These are phyloP conservation scores for Lasioglossum morio DNA, from an alignment of 2,888 invertebrate genomes.

Conservation along the genomic window DNA sequence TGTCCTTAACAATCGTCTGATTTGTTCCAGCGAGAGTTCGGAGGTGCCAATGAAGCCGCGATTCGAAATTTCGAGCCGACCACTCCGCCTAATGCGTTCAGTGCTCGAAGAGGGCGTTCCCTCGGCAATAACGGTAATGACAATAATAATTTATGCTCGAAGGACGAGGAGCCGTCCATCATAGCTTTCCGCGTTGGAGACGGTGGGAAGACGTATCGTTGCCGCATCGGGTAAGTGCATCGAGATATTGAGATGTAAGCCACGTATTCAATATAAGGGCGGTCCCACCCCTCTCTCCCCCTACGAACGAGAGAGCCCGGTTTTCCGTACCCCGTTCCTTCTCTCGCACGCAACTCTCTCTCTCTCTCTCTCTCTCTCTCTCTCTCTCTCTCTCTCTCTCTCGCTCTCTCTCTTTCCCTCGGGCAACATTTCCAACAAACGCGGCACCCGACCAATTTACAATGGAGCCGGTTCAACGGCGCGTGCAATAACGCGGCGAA, in stretches of 20 bases:
- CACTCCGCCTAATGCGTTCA: background rate
- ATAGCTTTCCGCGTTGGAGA: constrained; percentile 3
- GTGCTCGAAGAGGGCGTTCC: background rate
- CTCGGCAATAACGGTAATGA: background rate
- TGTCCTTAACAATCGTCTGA: too few species aligned
- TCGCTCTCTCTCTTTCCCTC: constrained; percentile 23
- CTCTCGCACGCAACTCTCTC: constrained; percentile 31
- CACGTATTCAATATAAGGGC: constrained; percentile 82
- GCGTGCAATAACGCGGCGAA: constrained; percentile 61
- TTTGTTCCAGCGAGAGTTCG: too few species aligned
- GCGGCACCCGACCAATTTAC: constrained; percentile 58
- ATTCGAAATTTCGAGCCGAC: background rate
- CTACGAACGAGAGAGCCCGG: background rate
- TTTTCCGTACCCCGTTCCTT: constrained; percentile 17
- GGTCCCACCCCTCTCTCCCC: constrained; percentile 24
- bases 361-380: background rate
- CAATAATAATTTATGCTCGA: constrained; percentile 3
- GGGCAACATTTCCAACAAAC: constrained; percentile 56
- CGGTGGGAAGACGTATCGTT: constrained; percentile 57
- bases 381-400: too few species aligned
- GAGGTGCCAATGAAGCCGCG: background rate
- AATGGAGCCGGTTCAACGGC: constrained; percentile 59
- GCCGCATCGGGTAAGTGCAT: constrained; percentile 65
- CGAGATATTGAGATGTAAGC: constrained; percentile 78
- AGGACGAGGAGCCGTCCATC: constrained; percentile 4